Percentiles rank a stretch among this genome's conserved stretches.
Evolutionary conservation across 2,797 vertebrate genomes (phyloP).

Genomic region (Brachymystax lenok): DNA sequence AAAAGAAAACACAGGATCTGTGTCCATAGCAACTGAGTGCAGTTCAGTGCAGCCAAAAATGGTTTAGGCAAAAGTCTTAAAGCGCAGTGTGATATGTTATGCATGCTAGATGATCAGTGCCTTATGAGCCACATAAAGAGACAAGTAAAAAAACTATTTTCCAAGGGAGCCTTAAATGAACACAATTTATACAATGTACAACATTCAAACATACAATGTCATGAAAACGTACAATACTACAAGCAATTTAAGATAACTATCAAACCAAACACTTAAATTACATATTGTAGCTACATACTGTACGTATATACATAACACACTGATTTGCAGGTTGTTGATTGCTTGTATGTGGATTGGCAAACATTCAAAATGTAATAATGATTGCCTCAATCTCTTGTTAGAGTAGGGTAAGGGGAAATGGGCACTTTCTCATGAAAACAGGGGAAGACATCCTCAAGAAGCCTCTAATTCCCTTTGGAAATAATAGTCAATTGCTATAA

Average conservation of each 20-base stretch:
- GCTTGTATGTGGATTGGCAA: neutral
- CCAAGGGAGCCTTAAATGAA: no score
- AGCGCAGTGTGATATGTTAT: conserved; percentile 56
- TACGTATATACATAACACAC: no score
- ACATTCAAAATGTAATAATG: conserved; percentile 7
- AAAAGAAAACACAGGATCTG: conserved; percentile 68
- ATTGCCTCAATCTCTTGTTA: conserved; percentile 20
- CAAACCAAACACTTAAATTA: neutral
- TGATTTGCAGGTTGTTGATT: neutral
- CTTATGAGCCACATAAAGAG: conserved; percentile 12
- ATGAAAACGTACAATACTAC: no score
- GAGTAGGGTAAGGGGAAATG: conserved; percentile 32
- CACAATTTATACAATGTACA: no score
- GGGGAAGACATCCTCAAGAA: conserved; percentile 69
- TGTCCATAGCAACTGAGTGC: conserved; percentile 80
- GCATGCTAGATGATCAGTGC: conserved; percentile 37
- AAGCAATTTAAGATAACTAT: no score
- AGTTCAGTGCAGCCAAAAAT: conserved; percentile 74
- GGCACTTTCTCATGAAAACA: conserved; percentile 61
- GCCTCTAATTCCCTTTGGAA: conserved; percentile 73
- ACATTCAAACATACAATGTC: no score
- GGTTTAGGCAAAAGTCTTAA: conserved; percentile 66
- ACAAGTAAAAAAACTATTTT: conserved; percentile 10
- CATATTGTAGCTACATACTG: neutral
- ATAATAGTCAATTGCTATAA: conserved; percentile 75